Evolutionary conservation across 2,797 vertebrate species (phyloP).

Genomic region (Perdix hodgsoniae): DNA sequence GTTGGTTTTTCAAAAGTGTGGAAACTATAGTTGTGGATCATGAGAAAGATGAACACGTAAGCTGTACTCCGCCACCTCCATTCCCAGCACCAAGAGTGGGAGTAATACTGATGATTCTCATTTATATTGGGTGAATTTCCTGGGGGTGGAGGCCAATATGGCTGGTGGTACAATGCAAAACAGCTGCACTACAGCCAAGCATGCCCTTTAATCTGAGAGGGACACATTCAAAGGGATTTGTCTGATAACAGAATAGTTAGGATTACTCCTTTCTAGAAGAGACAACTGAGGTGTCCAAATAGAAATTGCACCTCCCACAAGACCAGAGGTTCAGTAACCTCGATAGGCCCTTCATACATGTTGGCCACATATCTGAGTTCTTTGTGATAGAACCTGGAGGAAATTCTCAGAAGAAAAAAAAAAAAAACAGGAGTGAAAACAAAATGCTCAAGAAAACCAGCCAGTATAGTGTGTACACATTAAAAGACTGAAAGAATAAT

Average conservation of each 20-base stretch:
- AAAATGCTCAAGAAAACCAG: neutral
- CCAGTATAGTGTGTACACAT: neutral
- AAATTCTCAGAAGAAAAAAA: neutral
- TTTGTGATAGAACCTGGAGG: neutral
- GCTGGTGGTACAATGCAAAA: slow-evolving; percentile 3
- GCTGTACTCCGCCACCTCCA: neutral
- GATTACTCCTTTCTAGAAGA: slow-evolving; percentile 47
- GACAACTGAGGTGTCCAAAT: slow-evolving; percentile 28
- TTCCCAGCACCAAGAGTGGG: slow-evolving; percentile 19
- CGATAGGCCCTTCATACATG: neutral
- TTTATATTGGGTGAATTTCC: slow-evolving; percentile 11
- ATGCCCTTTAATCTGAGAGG: slow-evolving; percentile 57
- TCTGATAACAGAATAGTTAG: slow-evolving; percentile 40
- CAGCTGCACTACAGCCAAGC: slow-evolving; percentile 27
- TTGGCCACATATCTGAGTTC: neutral
- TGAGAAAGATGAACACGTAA: neutral
- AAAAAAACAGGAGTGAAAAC: neutral
- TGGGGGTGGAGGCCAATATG: slow-evolving; percentile 43
- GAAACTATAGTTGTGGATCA: neutral
- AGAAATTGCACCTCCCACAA: slow-evolving; percentile 42
- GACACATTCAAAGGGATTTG: slow-evolving; percentile 43
- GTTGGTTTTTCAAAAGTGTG: neutral
- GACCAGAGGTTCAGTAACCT: neutral
- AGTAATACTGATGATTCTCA: slow-evolving; percentile 30
- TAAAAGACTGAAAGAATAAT: neutral